Percentiles rank a stretch among this genome's conserved stretches.
Conservation (phyloP, 2,888 invertebrate species). For the Endotricha flammealis region DNA sequence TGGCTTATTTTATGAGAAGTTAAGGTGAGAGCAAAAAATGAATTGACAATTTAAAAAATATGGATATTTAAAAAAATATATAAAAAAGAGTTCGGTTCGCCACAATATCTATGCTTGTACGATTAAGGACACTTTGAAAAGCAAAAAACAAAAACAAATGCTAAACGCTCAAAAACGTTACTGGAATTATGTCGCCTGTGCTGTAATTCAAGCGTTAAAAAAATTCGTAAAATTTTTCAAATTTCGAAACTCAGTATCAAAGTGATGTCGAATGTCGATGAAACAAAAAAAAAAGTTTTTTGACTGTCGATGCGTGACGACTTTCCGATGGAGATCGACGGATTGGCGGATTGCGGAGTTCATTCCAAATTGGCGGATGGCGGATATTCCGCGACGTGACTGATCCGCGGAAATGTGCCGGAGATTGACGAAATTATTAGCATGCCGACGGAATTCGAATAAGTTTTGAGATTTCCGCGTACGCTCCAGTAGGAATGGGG, state of each 20-base stretch:
- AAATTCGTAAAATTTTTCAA: slow-evolving; percentile 7
- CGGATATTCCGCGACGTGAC: slow-evolving; percentile 7
- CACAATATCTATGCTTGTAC: no score
- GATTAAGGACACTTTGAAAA: no score
- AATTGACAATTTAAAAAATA: no score
- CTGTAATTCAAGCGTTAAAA: no score
- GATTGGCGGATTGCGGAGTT: background rate
- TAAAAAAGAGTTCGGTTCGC: no score
- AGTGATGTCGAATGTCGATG: slow-evolving; percentile 8
- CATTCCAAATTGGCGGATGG: slow-evolving; percentile 2
- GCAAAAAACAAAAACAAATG: background rate
- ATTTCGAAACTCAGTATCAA: slow-evolving; percentile 9
- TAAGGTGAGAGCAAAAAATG: no score
- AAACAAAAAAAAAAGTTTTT: slow-evolving; percentile 1
- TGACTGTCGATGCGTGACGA: background rate
- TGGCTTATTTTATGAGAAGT: no score
- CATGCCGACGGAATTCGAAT: slow-evolving; percentile 5
- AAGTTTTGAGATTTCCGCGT: slow-evolving; percentile 2
- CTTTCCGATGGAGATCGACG: slow-evolving; percentile 1
- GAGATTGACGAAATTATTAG: slow-evolving; percentile 21
- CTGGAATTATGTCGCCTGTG: background rate
- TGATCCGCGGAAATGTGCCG: slow-evolving; percentile 15
- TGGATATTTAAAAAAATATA: no score
- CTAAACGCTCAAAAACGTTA: background rate
- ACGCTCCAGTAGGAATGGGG: no score